Base-by-base conservation (phyloP, 2,888 invertebrate genomes). In the Acleris cristana region DNA sequence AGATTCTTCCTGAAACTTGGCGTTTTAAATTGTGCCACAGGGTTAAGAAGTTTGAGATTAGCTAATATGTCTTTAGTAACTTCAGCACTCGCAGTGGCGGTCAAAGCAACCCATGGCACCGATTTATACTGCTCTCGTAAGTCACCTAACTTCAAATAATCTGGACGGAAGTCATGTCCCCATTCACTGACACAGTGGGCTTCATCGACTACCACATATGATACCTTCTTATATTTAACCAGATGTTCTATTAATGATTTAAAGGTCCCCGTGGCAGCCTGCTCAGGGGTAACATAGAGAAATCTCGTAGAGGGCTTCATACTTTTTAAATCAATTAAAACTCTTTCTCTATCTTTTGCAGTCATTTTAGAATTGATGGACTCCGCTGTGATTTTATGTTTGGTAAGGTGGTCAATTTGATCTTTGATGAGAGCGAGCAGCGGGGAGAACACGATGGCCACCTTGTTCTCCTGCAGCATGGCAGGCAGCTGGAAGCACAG, bases 141-240 rank as follows among this genome's bases (percentile, higher is more conserved):
- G 62, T 84, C 77, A 16, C 98, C 98, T 26, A 99, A 90, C 86
- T 98, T 97, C 23, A 99, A 93, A 85, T 99, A 99, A 86, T 98
- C 98, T 0, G 98, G 98, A 8, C 98, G 94, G 85, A 99, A 99
- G 87, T 99, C 99, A 89, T 99, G 99, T 0, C 99, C 99, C 99
- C 99, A 99, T 79, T 99, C 97, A 78, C 98, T 98, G 0, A 99
- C 98, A 91, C 99, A 99, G 89, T 99, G 99, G 2, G 98, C 99
- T 92, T 99, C 99, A 89, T 99, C 99, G 14, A 99, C 96, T 23
- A 99, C 96, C 76, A 99, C 95, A 85, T 97, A 98, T 0, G 97
- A 96, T 5, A 99, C 88, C 81, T 97, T 96, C 64, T 96, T 95
- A 78, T 95, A 95, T 77, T 95, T 96, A 64, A 95, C 89, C 74